These are phyloP conservation scores for Chaetodon auriga DNA, from an alignment of 2,113 vertebrate genomes.

Conservation along the genomic window DNA sequence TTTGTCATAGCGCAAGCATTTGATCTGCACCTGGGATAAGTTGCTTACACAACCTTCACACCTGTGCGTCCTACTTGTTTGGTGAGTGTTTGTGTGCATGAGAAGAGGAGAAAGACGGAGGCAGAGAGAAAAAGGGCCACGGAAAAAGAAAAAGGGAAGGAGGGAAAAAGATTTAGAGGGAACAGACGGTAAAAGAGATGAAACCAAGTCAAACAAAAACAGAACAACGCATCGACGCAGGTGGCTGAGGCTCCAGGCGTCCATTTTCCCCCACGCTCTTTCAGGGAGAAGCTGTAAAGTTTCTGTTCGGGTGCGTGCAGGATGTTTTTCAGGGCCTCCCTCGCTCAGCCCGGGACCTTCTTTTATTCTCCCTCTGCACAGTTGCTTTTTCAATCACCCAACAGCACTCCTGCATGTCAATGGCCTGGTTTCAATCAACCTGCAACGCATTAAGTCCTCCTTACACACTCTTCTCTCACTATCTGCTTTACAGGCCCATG, in stretches of 20 bases:
- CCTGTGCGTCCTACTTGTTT: constrained; percentile 61
- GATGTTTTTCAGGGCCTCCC: constrained; percentile 55
- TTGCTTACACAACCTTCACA: constrained; percentile 72
- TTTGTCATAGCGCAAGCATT: constrained; percentile 62
- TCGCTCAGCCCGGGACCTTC: constrained; percentile 10
- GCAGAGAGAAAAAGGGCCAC: not conserved
- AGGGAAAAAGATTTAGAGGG: constrained; percentile 5
- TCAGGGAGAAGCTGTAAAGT: constrained; percentile 47
- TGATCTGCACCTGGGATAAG: constrained; percentile 70
- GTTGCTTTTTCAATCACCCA: constrained; percentile 65
- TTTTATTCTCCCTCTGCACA: constrained; percentile 38
- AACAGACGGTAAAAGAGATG: constrained; percentile 8
- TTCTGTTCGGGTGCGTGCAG: constrained; percentile 43
- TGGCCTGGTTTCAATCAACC: constrained; percentile 63
- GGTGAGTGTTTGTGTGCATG: constrained; percentile 3
- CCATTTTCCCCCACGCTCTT: constrained; percentile 36
- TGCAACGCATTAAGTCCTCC: constrained; percentile 59
- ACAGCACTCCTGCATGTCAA: constrained; percentile 54
- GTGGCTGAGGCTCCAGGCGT: constrained; percentile 4
- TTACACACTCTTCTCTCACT: constrained; percentile 38
- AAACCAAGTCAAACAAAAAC: constrained; percentile 25
- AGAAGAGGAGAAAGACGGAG: constrained; percentile 8
- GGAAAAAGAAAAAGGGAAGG: not conserved
- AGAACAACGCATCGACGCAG: constrained; percentile 2
- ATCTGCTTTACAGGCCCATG: constrained; percentile 39